Percentiles rank a stretch among this genome's conserved stretches.
Conservation (phyloP, 92 coral and sea anemone genomes). For the Plumapathes pennacea region DNA sequence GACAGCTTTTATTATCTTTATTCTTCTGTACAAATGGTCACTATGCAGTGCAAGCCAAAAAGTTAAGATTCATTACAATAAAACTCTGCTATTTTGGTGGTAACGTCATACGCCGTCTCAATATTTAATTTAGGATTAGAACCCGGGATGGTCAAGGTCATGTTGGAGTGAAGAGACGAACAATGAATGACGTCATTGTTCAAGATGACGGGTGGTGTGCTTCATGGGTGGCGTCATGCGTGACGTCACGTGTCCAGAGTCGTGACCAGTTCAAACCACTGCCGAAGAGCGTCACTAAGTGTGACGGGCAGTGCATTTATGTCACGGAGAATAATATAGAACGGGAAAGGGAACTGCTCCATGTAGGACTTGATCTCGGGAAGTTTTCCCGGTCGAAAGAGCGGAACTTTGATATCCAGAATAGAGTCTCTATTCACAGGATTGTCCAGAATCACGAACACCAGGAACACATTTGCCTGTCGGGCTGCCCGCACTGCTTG, state of each 20-base stretch:
- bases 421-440: conserved; percentile 94
- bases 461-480: conserved; percentile 87
- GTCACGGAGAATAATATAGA: conserved; percentile 92
- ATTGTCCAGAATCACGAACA: conserved; percentile 90
- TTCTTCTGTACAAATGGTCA: no score
- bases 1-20: no score
- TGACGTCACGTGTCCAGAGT: conserved; percentile 74
- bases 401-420: conserved; percentile 91
- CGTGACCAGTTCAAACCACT: conserved; percentile 96
- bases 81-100: no score
- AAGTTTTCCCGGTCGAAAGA: conserved; percentile 79
- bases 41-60: no score
- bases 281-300: conserved; percentile 88
- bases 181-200: no score
- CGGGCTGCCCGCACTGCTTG: conserved; percentile 83
- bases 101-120: no score
- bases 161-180: no score
- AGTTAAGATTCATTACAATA: no score
- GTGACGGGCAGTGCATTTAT: conserved; percentile 86
- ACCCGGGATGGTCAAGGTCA: no score
- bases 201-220: no score
- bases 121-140: no score
- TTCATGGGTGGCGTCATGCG: no score
- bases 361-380: conserved; percentile 96
- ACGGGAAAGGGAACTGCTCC: conserved; percentile 96